These are phyloP conservation scores for Danionella cerebrum DNA, from an alignment of 2,113 vertebrate species.

Conservation along the genomic window DNA sequence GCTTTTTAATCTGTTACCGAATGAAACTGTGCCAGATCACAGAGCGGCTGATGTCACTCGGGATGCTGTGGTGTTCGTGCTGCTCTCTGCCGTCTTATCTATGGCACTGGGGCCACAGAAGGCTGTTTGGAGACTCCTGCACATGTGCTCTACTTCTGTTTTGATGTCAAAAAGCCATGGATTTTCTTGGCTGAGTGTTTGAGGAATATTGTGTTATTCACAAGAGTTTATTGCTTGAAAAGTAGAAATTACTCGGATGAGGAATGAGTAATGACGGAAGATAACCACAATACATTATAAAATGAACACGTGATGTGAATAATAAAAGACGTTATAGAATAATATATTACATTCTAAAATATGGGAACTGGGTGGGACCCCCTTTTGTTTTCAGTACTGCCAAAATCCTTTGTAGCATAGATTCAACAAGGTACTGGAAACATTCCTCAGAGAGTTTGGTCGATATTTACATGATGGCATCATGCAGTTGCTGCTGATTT, in stretches of 20 bases:
- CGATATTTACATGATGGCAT: too few relatives aligned
- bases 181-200: background rate
- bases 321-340: too few relatives aligned
- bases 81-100: slow-evolving; percentile 20
- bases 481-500: too few relatives aligned
- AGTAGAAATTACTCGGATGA: background rate
- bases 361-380: too few relatives aligned
- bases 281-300: too few relatives aligned
- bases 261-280: too few relatives aligned
- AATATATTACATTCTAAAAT: too few relatives aligned
- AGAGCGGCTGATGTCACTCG: slow-evolving; percentile 11
- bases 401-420: too few relatives aligned
- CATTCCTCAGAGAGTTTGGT: too few relatives aligned
- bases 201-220: background rate
- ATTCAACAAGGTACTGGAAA: too few relatives aligned
- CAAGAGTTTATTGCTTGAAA: background rate
- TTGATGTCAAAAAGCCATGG: background rate
- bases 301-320: too few relatives aligned
- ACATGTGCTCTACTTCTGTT: slow-evolving; percentile 14
- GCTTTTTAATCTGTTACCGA: slow-evolving; percentile 41
- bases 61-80: slow-evolving; percentile 7
- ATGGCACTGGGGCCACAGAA: slow-evolving; percentile 9
- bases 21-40: slow-evolving; percentile 36
- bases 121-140: slow-evolving; percentile 11
- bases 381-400: too few relatives aligned